Percentiles rank a stretch among this genome's conserved stretches.
Conservation (phyloP, 2,888 invertebrate genomes). For the Folsomia manolachei region DNA sequence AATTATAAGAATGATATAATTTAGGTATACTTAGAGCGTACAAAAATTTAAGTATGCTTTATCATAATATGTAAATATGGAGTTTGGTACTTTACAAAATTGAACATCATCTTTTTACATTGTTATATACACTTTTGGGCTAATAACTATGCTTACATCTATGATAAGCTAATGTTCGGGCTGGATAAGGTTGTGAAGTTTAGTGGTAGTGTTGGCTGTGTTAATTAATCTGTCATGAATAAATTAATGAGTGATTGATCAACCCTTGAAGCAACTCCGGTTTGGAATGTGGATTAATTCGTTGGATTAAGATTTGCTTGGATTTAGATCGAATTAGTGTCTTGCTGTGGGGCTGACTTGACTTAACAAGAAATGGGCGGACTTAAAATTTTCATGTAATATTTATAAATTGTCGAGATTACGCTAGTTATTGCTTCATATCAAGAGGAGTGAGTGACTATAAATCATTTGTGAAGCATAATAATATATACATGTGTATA, state of each 20-base stretch:
- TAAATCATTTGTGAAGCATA: neutral
- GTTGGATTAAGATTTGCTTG: neutral
- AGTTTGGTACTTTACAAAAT: neutral
- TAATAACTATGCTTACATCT: neutral
- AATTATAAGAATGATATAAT: neutral
- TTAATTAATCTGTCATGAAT: neutral
- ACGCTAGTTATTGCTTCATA: neutral
- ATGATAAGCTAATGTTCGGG: neutral
- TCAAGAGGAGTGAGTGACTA: neutral
- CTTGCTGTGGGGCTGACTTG: too few species aligned
- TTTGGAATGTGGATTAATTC: neutral
- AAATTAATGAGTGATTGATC: neutral
- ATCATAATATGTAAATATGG: neutral
- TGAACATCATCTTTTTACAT: neutral
- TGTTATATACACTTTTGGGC: neutral
- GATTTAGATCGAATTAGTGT: too few species aligned
- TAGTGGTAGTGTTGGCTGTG: too few species aligned
- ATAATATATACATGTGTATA: neutral
- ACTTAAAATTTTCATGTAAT: neutral
- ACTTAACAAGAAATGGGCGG: too few species aligned
- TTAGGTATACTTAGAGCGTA: neutral
- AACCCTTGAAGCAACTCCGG: neutral
- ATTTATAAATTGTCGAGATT: too few species aligned
- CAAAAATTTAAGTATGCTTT: neutral
- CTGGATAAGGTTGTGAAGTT: too few species aligned